Conservation (phyloP, 2,888 invertebrate genomes). For the Miltochrista miniata region DNA sequence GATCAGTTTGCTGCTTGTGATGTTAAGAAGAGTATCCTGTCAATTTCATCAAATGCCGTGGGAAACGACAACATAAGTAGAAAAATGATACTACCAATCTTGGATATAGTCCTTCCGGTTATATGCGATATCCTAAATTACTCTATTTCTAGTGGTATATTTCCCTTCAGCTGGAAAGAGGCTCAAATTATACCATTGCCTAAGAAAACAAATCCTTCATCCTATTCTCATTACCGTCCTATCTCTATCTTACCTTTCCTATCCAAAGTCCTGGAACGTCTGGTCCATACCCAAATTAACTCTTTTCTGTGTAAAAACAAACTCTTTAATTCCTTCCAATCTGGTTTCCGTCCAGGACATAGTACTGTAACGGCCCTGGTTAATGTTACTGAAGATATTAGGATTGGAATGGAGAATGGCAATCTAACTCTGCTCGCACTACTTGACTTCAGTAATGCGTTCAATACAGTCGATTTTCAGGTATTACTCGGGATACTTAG, state of each 20-base stretch:
- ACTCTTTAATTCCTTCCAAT: neutral
- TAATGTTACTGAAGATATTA: neutral
- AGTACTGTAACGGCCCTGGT: neutral
- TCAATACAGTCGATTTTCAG: neutral
- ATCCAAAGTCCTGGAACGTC: neutral
- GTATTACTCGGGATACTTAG: neutral
- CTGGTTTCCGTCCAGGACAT: neutral
- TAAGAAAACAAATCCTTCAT: neutral
- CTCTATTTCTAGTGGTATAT: neutral
- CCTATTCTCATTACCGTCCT: neutral
- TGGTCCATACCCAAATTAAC: neutral
- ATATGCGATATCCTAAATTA: neutral
- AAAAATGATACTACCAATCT: neutral
- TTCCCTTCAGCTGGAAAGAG: neutral
- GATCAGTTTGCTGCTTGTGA: neutral
- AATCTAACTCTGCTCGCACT: neutral
- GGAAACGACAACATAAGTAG: neutral
- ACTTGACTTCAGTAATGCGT: neutral
- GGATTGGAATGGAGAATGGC: neutral
- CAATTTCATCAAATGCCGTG: neutral
- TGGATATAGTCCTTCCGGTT: neutral
- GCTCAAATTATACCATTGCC: neutral
- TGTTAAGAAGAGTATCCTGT: neutral
- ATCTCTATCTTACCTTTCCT: neutral
- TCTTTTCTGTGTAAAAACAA: neutral